Conservation (phyloP, 1,140 invertebrate species). For the Drosophila lini region DNA sequence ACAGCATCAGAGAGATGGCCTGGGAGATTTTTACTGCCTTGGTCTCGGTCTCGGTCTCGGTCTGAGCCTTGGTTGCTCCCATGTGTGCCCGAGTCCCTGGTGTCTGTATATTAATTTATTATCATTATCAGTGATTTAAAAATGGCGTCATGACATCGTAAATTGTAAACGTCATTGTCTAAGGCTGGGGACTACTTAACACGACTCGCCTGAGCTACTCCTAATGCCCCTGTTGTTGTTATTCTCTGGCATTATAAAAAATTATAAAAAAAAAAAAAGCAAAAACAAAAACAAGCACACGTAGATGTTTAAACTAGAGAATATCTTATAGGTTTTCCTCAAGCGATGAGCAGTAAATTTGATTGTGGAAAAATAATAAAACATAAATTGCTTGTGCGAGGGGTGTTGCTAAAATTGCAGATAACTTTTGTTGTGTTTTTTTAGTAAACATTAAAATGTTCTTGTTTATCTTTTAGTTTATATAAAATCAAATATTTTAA, state of each 20-base stretch:
- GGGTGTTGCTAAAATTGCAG: background rate
- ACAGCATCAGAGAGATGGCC: constrained; percentile 28
- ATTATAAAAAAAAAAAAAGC: constrained; percentile 1
- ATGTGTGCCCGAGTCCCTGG: constrained; percentile 42
- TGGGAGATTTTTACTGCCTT: constrained; percentile 22
- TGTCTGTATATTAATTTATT: constrained; percentile 81
- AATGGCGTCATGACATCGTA: constrained; percentile 80
- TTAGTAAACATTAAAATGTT: no score
- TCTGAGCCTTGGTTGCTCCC: constrained; percentile 10
- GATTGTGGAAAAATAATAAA: background rate
- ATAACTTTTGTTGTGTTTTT: background rate
- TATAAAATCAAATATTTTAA: background rate
- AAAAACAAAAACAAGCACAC: constrained; percentile 5
- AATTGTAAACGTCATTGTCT: constrained; percentile 74
- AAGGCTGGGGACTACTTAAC: constrained; percentile 74
- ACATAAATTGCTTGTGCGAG: constrained; percentile 11
- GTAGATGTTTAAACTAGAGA: constrained; percentile 18
- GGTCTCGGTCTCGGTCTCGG: background rate
- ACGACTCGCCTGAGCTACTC: constrained; percentile 31
- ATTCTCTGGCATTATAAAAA: constrained; percentile 29
- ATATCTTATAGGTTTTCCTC: constrained; percentile 23
- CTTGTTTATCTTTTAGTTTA: background rate
- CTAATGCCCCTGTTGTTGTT: constrained; percentile 42
- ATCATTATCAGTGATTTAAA: constrained; percentile 83
- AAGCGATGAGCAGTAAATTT: constrained; percentile 11